Evolutionary conservation across 2,888 invertebrate genomes (phyloP).

Genomic region (Nineta flava): DNA sequence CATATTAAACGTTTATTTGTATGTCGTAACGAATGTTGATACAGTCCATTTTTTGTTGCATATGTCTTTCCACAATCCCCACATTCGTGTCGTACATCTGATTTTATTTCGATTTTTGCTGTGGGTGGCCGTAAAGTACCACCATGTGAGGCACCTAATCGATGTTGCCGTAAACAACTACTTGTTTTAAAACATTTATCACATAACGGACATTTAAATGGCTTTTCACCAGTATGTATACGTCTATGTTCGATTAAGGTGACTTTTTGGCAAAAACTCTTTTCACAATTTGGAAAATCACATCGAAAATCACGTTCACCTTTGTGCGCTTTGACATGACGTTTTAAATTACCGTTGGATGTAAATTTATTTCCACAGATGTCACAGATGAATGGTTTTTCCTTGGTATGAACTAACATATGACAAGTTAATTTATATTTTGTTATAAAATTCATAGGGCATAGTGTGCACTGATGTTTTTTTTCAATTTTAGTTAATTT

Average conservation of each 20-base stretch:
- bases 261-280: neutral
- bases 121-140: neutral
- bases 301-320: neutral
- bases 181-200: neutral
- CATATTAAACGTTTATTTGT: neutral
- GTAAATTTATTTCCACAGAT: neutral
- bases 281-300: neutral
- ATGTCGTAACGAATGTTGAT: neutral
- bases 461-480: neutral
- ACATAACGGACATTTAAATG: neutral
- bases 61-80: neutral
- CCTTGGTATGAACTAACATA: neutral
- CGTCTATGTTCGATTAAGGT: neutral
- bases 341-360: neutral
- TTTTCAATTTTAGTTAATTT: neutral
- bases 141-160: neutral
- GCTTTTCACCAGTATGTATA: neutral
- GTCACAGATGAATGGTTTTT: neutral
- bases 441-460: neutral
- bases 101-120: conserved; percentile 8
- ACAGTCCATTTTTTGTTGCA: neutral
- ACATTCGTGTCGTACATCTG: neutral
- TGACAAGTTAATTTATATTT: neutral
- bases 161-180: neutral
- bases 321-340: neutral